Base-by-base conservation (phyloP, 2,888 invertebrate species). In the Desoria tigrina region DNA sequence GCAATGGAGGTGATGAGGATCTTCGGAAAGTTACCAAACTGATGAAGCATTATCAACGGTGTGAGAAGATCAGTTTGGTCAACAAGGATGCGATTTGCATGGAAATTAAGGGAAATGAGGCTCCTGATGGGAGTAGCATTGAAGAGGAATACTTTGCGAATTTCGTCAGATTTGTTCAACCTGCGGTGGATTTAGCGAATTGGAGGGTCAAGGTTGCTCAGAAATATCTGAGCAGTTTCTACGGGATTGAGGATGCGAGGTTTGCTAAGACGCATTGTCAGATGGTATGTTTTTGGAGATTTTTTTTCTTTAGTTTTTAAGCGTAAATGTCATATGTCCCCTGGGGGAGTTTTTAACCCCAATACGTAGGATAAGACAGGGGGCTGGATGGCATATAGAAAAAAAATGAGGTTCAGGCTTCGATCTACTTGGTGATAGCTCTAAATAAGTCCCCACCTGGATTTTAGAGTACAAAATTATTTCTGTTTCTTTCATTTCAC, bases 131-230 rank as follows among this genome's bases (percentile, higher is more conserved):
- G 32, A 32, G 32, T 32, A n/a, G n/a, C n/a, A n/a, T n/a, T n/a
- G n/a, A n/a, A n/a, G 32, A 32, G 11, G 32, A 32, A 32, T 4
- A 32, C 6, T 32, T 32, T 32, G 32, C 32, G 11, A 32, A 32
- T 4, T 32, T 32, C 32, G 32, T 32, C 4, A 32, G 32, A 11
- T 32, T 7, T 32, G 32, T 32, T 32, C 58, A 58, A n/a, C 69
- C 69, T 2, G 66, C 66, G 6, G 61, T 66, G 32, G 69, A 69
- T 58, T 39, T 69, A 28, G 18, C 60, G 1, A 3, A n/a, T 11
- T 54, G 58, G 9, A 56, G 51, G 24, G n/a, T 65, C n/a, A 24
- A 6, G 1, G 16, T 28, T 1, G 53, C 45, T 26, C 7, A 32
- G 7, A 16, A 21, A 3, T 60, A 59, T 21, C 7, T 65, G 14